These are phyloP conservation scores for Melinaea menophilus DNA, from an alignment of 2,888 invertebrate genomes.

Conservation along the genomic window DNA sequence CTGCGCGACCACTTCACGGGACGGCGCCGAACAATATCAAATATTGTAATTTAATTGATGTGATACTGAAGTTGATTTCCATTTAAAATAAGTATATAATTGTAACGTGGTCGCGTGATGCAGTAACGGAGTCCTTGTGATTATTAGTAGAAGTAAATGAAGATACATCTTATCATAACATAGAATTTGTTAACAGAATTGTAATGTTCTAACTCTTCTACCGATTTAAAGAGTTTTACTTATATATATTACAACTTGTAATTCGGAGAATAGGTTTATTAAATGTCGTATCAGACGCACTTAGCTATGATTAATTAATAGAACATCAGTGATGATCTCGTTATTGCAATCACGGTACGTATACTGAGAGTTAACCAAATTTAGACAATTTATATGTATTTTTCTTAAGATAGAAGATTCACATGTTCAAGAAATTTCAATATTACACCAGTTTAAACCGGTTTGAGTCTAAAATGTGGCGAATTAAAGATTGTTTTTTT, in stretches of 20 bases:
- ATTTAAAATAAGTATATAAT: neutral
- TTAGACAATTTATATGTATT: neutral
- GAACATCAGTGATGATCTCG: neutral
- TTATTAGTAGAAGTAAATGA: neutral
- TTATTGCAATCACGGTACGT: neutral
- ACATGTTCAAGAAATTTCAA: no score
- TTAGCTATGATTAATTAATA: neutral
- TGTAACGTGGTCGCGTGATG: neutral
- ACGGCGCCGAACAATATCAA: conserved; percentile 19
- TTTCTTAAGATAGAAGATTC: neutral
- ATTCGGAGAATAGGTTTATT: no score
- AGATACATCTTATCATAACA: neutral
- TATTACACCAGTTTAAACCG: no score
- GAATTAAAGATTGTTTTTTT: no score
- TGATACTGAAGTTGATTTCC: conserved; percentile 2
- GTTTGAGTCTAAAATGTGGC: no score
- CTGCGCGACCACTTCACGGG: no score
- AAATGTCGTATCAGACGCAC: no score
- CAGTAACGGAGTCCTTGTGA: neutral
- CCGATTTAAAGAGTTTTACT: no score
- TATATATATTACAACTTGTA: no score
- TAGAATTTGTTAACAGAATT: no score
- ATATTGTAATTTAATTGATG: conserved; percentile 20
- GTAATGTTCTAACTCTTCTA: no score
- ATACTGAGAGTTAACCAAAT: neutral